Evolutionary conservation across 2,888 invertebrate genomes (phyloP).

Genomic region (Papilio elwesi): DNA sequence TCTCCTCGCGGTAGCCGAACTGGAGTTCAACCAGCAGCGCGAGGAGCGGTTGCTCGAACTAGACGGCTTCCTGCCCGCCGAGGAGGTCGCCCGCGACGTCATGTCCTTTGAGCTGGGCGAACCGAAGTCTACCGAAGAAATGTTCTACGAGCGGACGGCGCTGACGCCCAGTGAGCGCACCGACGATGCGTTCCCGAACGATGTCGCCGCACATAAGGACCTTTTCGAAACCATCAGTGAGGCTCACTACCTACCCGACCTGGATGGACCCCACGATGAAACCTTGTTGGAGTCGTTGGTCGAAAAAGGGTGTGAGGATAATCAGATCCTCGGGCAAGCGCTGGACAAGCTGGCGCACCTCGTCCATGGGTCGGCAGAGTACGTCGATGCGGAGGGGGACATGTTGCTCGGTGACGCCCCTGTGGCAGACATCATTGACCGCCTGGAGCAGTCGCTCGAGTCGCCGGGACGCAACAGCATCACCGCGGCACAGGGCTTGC

Average conservation of each 20-base stretch:
- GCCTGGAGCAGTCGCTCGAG: slow-evolving; percentile 85
- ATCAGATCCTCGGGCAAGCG: slow-evolving; percentile 78
- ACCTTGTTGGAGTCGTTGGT: slow-evolving; percentile 85
- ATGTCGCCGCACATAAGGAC: slow-evolving; percentile 73
- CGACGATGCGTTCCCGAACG: slow-evolving; percentile 64
- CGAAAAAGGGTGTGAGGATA: slow-evolving; percentile 86
- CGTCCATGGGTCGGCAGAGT: slow-evolving; percentile 71
- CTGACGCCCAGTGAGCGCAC: slow-evolving; percentile 56
- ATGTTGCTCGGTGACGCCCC: slow-evolving; percentile 76
- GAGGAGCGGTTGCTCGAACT: slow-evolving; percentile 65
- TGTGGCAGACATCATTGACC: slow-evolving; percentile 85
- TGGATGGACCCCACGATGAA: slow-evolving; percentile 78
- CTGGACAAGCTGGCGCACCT: slow-evolving; percentile 75
- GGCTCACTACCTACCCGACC: slow-evolving; percentile 76
- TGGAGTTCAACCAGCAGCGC: slow-evolving; percentile 86
- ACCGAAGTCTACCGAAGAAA: slow-evolving; percentile 65
- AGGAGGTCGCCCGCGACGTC: slow-evolving; percentile 69
- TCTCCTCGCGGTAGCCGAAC: slow-evolving; percentile 86
- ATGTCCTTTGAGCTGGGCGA: slow-evolving; percentile 76
- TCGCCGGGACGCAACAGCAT: slow-evolving; percentile 76
- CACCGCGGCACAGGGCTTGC: slow-evolving; percentile 73
- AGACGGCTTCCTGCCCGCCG: slow-evolving; percentile 66
- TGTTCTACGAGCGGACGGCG: slow-evolving; percentile 68
- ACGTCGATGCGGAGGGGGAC: slow-evolving; percentile 78
- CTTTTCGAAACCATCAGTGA: slow-evolving; percentile 80